A percentile compares a stretch with the other conserved stretches of the same genome.
Evolutionary conservation across 2,113 vertebrate species (phyloP).

Genomic region (Chelonoidis abingdonii): DNA sequence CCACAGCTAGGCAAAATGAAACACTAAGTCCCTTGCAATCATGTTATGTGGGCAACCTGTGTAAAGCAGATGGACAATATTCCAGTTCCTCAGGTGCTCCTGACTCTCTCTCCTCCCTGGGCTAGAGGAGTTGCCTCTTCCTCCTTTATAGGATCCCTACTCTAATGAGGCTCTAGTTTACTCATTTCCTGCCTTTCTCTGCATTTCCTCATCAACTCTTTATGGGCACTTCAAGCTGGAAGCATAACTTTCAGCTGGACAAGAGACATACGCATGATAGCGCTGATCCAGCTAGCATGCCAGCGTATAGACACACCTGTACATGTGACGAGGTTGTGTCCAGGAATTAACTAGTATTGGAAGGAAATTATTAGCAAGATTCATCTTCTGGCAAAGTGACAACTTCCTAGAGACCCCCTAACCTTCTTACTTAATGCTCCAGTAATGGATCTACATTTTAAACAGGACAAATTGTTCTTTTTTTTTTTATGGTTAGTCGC

Average conservation of each 20-base stretch:
- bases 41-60: not conserved
- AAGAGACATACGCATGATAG: too few relatives aligned
- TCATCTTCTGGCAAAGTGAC: not conserved
- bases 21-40: not conserved
- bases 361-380: not conserved
- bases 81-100: not conserved
- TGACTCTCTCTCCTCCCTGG: not conserved
- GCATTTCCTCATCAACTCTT: not conserved
- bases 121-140: not conserved
- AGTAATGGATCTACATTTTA: not conserved
- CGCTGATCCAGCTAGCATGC: too few relatives aligned
- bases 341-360: too few relatives aligned
- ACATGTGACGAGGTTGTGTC: not conserved
- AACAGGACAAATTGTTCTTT: not conserved
- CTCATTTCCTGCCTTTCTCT: not conserved
- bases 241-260: too few relatives aligned
- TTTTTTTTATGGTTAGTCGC: not conserved
- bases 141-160: not conserved
- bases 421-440: not conserved
- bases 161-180: not conserved
- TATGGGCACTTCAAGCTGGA: too few relatives aligned
- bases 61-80: not conserved
- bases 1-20: not conserved
- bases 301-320: not conserved
- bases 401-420: not conserved